Conservation (phyloP, 2,113 vertebrate species). For the Anhinga anhinga region DNA sequence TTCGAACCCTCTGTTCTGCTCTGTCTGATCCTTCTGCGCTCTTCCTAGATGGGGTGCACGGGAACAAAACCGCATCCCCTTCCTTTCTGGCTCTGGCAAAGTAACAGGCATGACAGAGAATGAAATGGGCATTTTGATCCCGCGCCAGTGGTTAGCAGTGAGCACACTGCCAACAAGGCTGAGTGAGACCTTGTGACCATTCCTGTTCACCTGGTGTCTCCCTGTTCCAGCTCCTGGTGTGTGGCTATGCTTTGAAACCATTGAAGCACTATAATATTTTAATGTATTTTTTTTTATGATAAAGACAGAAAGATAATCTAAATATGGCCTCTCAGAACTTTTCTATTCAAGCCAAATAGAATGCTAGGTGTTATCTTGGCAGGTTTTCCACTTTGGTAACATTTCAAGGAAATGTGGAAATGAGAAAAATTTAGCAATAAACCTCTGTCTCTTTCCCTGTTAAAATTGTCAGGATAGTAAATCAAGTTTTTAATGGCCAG, state of each 20-base stretch:
- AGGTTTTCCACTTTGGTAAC: background rate
- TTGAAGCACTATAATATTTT: background rate
- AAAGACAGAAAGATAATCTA: background rate
- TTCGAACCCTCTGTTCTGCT: background rate
- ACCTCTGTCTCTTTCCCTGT: constrained; percentile 41
- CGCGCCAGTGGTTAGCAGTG: background rate
- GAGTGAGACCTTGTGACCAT: background rate
- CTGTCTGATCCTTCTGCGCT: background rate
- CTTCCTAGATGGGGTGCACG: background rate
- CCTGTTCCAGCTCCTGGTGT: fast-evolving
- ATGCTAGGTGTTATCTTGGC: background rate
- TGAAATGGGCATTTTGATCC: background rate
- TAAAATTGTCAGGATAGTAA: constrained; percentile 65
- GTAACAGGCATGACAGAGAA: background rate
- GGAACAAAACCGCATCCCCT: background rate
- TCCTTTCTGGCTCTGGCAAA: background rate
- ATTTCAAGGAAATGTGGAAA: constrained; percentile 53
- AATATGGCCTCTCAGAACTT: background rate
- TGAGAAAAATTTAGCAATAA: constrained; percentile 21
- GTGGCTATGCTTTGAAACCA: background rate
- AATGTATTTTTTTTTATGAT: background rate
- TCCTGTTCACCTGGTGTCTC: background rate
- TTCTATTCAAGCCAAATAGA: background rate
- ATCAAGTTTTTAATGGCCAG: constrained; percentile 55
- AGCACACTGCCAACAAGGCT: fast-evolving